Conservation (phyloP, 2,797 vertebrate genomes). For the Tiaroga cobitis region DNA sequence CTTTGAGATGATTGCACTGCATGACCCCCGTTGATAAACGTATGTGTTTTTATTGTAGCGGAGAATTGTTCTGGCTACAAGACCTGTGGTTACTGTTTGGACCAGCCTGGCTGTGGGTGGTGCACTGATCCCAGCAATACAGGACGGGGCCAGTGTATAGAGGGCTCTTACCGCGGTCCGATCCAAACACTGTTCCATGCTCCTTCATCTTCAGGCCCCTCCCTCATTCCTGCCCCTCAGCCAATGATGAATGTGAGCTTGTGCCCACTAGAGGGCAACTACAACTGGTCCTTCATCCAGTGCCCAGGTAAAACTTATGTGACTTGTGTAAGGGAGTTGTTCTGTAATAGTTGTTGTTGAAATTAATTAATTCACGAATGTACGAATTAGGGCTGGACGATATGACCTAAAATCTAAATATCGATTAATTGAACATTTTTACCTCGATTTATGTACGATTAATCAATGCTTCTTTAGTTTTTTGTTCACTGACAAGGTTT, state of each 20-base stretch:
- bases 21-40: not conserved
- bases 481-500: no score
- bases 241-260: slow-evolving; percentile 89
- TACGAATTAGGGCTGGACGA: no score
- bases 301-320: slow-evolving; percentile 84
- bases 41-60: slow-evolving; percentile 64
- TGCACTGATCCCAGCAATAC: slow-evolving; percentile 96
- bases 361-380: no score
- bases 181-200: slow-evolving; percentile 82
- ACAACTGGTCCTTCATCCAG: slow-evolving; percentile 97
- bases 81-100: slow-evolving; percentile 91
- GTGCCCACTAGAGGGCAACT: slow-evolving; percentile 84
- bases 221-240: slow-evolving; percentile 67
- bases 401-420: no score
- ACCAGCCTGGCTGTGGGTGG: slow-evolving; percentile 97
- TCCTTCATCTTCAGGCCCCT: slow-evolving; percentile 77
- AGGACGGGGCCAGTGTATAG: slow-evolving; percentile 92
- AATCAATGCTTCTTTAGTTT: no score
- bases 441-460: no score
- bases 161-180: slow-evolving; percentile 90
- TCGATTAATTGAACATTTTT: no score
- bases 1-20: not conserved
- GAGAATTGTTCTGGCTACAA: slow-evolving; percentile 97
- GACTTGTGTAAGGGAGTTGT: no score
- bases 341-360: no score